Evolutionary conservation across 2,888 invertebrate species (phyloP).

Genomic region (Tachina lurida): DNA sequence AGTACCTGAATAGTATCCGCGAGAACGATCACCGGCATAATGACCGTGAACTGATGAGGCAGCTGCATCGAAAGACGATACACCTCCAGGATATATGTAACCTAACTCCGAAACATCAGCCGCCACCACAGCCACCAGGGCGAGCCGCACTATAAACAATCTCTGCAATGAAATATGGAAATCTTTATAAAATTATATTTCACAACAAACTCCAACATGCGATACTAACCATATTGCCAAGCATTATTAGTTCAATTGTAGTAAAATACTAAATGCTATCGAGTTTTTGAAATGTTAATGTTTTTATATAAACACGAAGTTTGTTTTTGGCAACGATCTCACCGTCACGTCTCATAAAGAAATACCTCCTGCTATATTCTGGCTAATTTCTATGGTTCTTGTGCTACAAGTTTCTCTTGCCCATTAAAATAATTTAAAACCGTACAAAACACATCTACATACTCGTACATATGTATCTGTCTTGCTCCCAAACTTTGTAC

Average conservation of each 20-base stretch:
- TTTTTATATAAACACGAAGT: constrained; percentile 63
- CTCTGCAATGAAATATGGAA: constrained; percentile 55
- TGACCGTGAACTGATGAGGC: constrained; percentile 11
- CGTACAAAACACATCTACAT: background rate
- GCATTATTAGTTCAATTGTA: constrained; percentile 53
- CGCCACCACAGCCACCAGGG: constrained; percentile 63
- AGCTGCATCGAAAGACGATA: constrained; percentile 19
- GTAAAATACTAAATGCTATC: constrained; percentile 54
- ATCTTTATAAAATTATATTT: background rate
- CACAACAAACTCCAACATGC: background rate
- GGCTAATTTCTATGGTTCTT: constrained; percentile 12
- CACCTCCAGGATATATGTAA: constrained; percentile 66
- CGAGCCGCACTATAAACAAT: constrained; percentile 62
- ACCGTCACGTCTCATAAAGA: constrained; percentile 9
- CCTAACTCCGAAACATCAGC: constrained; percentile 72
- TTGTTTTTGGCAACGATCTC: constrained; percentile 31
- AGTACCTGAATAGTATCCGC: background rate
- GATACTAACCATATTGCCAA: constrained; percentile 52
- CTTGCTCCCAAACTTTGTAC: background rate
- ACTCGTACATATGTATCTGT: constrained; percentile 18
- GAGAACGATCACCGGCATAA: background rate
- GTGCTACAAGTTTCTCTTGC: constrained; percentile 26
- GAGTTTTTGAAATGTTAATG: constrained; percentile 37
- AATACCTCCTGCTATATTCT: constrained; percentile 40
- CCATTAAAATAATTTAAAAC: constrained; percentile 4